These are phyloP conservation scores for Notamacropus eugenii DNA, from an alignment of 2,797 vertebrate genomes.

Conservation along the genomic window DNA sequence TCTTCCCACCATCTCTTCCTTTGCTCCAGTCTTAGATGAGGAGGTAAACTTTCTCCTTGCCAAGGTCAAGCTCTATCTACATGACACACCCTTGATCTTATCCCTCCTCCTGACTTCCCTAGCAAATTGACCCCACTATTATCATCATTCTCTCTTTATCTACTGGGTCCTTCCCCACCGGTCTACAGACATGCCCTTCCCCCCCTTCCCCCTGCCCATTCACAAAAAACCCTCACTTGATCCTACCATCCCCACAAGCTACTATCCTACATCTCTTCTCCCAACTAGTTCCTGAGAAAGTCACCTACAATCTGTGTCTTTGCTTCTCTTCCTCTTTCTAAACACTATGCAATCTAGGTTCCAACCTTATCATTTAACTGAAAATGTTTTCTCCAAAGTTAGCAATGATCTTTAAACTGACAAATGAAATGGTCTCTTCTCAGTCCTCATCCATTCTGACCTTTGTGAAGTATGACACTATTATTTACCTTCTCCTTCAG, in stretches of 20 bases:
- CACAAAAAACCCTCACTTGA: not conserved
- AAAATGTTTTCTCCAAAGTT: not conserved
- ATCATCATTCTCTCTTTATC: not conserved
- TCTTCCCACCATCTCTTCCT: not conserved
- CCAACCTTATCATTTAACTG: not conserved
- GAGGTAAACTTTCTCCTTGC: not conserved
- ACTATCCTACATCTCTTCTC: not conserved
- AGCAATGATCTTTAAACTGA: not conserved
- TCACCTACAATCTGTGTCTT: not conserved
- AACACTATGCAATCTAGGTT: not conserved
- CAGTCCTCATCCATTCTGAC: not conserved
- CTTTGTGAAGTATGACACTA: not conserved
- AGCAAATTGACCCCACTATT: not conserved
- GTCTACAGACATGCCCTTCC: not conserved
- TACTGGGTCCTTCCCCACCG: not conserved
- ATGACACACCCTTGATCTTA: not conserved
- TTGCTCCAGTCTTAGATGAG: not conserved
- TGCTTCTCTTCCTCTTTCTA: not conserved
- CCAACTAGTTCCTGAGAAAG: not conserved
- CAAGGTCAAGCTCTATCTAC: not conserved
- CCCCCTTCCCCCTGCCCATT: too few species aligned
- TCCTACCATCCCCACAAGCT: not conserved
- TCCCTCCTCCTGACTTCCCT: not conserved
- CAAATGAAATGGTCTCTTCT: not conserved
- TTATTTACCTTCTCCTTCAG: not conserved